phyloP scores from a whole-genome alignment of 2,797 vertebrate species.

The Sebastes taczanowskii region DNA sequence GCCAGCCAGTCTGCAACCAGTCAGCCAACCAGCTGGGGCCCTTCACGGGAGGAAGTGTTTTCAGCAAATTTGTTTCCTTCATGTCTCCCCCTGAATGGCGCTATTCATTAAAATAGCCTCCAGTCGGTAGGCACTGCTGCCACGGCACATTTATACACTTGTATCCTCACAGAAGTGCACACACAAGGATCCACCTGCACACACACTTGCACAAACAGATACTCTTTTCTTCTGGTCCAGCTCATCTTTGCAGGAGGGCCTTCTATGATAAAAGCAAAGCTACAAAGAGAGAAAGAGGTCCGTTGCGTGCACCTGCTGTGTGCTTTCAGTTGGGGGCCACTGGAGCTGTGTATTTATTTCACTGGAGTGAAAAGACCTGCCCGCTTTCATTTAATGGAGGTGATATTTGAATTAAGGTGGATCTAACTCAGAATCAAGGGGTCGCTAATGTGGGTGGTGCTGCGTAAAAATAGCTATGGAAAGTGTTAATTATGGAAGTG shows the following conservation, averaged over 20 bases:
- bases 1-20: constrained; percentile 58
- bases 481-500: constrained; percentile 39
- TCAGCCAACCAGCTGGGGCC: constrained; percentile 72
- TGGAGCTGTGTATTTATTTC: constrained; percentile 33
- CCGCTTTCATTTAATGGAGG: constrained; percentile 25
- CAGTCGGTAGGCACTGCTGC: constrained; percentile 67
- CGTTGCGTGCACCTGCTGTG: constrained; percentile 17
- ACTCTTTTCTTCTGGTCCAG: constrained; percentile 52
- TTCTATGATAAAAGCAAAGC: constrained; percentile 45
- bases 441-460: constrained; percentile 29
- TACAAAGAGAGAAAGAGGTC: constrained; percentile 37
- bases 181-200: constrained; percentile 30
- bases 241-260: constrained; percentile 44
- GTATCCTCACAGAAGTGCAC: constrained; percentile 45
- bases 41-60: constrained; percentile 76
- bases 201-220: constrained; percentile 27
- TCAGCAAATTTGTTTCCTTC: constrained; percentile 75
- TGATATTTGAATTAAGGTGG: constrained; percentile 36
- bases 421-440: constrained; percentile 5
- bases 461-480: constrained; percentile 22
- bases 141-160: constrained; percentile 71
- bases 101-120: constrained; percentile 78
- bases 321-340: constrained; percentile 28
- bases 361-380: constrained; percentile 19
- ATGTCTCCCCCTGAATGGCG: constrained; percentile 71